These are phyloP conservation scores for Chrosomus eos DNA, from an alignment of 2,797 vertebrate genomes.

Conservation along the genomic window DNA sequence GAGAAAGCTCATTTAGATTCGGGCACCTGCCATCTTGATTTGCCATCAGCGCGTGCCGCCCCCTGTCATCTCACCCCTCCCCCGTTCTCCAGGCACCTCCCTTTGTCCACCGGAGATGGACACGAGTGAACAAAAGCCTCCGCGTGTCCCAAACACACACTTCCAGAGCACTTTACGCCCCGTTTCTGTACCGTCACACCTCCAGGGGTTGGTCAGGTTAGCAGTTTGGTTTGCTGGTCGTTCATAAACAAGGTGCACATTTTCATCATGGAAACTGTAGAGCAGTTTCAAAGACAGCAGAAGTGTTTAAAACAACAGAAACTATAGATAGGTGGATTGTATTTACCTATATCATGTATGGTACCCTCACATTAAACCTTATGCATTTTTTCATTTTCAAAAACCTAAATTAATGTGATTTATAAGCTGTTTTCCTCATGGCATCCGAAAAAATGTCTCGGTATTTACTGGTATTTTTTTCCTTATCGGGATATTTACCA, in stretches of 20 bases:
- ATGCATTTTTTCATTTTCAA: background rate
- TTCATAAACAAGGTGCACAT: background rate
- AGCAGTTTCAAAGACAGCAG: background rate
- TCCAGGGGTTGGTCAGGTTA: background rate
- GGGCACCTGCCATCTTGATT: slow-evolving; percentile 64
- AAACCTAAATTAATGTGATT: background rate
- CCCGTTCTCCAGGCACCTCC: slow-evolving; percentile 39
- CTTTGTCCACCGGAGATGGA: slow-evolving; percentile 58
- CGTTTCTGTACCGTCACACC: background rate
- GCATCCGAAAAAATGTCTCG: background rate
- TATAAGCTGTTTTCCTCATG: background rate
- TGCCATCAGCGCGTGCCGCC: slow-evolving; percentile 52
- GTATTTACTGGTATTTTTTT: background rate
- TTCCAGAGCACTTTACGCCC: slow-evolving; percentile 12
- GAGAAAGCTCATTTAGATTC: slow-evolving; percentile 59
- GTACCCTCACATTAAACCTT: background rate
- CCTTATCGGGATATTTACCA: background rate
- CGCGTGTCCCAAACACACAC: background rate
- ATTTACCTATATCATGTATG: background rate
- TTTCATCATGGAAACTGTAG: background rate
- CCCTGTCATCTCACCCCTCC: slow-evolving; percentile 53
- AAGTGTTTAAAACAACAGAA: background rate
- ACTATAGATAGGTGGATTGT: background rate
- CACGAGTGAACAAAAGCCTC: slow-evolving; percentile 55
- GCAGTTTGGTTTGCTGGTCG: background rate